phyloP scores from a whole-genome alignment of 2,797 vertebrate genomes.

The Telmatherina bonti region DNA sequence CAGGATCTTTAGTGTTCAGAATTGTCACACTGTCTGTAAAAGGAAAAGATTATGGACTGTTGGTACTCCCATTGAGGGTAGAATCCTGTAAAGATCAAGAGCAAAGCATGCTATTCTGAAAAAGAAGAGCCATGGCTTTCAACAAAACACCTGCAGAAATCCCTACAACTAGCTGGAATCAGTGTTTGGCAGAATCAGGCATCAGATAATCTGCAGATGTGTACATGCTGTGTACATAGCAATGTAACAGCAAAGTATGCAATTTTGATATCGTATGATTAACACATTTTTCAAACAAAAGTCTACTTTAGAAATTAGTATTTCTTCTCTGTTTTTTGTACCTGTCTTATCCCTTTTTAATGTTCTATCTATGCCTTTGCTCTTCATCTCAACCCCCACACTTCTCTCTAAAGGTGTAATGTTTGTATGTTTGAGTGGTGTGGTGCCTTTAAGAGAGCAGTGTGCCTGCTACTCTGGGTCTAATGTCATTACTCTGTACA shows the following conservation, averaged over 20 bases:
- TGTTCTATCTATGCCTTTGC: constrained; percentile 10
- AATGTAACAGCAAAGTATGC: neutral
- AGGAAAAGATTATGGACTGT: neutral
- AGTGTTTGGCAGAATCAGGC: neutral
- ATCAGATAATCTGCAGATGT: constrained; percentile 6
- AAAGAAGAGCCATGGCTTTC: neutral
- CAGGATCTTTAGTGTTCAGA: no score
- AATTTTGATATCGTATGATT: constrained; percentile 6
- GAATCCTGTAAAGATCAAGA: neutral
- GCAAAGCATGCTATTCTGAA: neutral
- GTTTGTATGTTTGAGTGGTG: constrained; percentile 67
- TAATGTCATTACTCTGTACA: constrained; percentile 92
- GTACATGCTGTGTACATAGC: neutral
- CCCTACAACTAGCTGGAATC: neutral
- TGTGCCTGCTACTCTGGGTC: constrained; percentile 83
- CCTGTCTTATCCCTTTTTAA: neutral
- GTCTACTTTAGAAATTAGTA: neutral
- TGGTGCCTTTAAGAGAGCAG: constrained; percentile 87
- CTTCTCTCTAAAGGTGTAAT: constrained; percentile 39
- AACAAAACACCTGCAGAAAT: neutral
- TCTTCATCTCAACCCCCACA: constrained; percentile 24
- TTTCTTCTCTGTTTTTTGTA: constrained; percentile 26
- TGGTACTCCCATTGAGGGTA: no score
- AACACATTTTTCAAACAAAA: constrained; percentile 16
- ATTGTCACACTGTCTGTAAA: no score